A percentile compares a stretch with the other conserved stretches of the same genome.
phyloP scores from a whole-genome alignment of 2,797 vertebrate genomes.

The Hirundo rustica region DNA sequence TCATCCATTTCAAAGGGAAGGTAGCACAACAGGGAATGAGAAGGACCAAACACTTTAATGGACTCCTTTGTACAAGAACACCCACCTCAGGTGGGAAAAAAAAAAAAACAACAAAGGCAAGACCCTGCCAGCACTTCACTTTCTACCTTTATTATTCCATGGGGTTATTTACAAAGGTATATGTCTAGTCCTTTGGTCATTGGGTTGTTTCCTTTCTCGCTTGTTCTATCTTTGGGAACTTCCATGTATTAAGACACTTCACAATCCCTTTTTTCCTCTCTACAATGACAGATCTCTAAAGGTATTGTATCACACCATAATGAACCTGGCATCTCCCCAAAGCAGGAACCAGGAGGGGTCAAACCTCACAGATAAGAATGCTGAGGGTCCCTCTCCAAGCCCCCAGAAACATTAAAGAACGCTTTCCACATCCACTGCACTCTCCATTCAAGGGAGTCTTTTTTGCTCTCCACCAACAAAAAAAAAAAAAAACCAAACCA shows the following conservation, averaged over 20 bases:
- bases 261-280: not conserved
- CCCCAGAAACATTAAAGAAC: not conserved
- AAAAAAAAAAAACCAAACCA: not conserved
- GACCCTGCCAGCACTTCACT: not conserved
- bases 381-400: not conserved
- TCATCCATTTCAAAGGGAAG: not conserved
- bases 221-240: not conserved
- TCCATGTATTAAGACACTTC: not conserved
- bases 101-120: slow-evolving; percentile 7
- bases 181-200: not conserved
- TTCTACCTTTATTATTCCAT: slow-evolving; percentile 46
- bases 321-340: not conserved
- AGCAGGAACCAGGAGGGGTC: not conserved
- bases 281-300: not conserved
- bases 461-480: too few species aligned
- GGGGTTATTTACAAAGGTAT: slow-evolving; percentile 9
- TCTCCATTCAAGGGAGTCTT: not conserved
- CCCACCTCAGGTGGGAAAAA: not conserved
- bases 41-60: not conserved
- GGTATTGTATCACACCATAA: not conserved
- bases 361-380: not conserved
- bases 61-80: not conserved
- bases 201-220: not conserved
- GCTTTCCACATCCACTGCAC: not conserved
- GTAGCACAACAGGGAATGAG: not conserved